These are phyloP conservation scores for Tilapia sparmanii DNA, from an alignment of 2,113 vertebrate species.

Conservation along the genomic window DNA sequence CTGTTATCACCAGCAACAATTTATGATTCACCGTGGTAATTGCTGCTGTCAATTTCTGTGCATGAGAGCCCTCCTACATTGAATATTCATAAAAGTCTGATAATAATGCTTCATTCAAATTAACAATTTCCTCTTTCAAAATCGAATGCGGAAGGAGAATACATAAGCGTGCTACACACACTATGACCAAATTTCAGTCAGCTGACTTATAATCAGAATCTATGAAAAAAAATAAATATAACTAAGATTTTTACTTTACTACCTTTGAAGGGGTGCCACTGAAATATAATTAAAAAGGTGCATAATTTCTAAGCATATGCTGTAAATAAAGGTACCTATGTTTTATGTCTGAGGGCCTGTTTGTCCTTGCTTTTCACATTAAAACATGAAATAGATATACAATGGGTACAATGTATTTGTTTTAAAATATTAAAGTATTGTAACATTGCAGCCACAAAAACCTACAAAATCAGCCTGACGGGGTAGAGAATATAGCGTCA, in stretches of 20 bases:
- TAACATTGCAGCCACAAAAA: background rate
- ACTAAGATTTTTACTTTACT: background rate
- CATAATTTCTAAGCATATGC: background rate
- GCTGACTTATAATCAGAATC: background rate
- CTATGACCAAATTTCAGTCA: background rate
- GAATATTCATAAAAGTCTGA: slow-evolving; percentile 40
- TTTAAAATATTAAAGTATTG: background rate
- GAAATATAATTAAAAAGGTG: background rate
- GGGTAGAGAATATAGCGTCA: background rate
- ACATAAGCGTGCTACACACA: background rate
- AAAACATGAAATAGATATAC: background rate
- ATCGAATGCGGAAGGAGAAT: background rate
- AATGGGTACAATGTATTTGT: background rate
- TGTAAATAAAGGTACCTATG: background rate
- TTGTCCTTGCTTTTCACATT: background rate
- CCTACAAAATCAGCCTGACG: background rate
- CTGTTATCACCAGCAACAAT: slow-evolving; percentile 14
- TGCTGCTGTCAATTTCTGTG: slow-evolving; percentile 22
- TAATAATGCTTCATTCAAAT: slow-evolving; percentile 25
- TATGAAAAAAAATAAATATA: background rate
- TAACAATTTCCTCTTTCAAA: background rate
- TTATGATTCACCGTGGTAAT: slow-evolving; percentile 15
- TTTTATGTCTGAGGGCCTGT: background rate
- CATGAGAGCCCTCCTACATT: background rate
- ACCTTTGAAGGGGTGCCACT: background rate